Evolutionary conservation across 2,797 vertebrate species (phyloP), one percentile per base, ranked within the genome.

Genomic region (Mormyrops boulengeri): DNA sequence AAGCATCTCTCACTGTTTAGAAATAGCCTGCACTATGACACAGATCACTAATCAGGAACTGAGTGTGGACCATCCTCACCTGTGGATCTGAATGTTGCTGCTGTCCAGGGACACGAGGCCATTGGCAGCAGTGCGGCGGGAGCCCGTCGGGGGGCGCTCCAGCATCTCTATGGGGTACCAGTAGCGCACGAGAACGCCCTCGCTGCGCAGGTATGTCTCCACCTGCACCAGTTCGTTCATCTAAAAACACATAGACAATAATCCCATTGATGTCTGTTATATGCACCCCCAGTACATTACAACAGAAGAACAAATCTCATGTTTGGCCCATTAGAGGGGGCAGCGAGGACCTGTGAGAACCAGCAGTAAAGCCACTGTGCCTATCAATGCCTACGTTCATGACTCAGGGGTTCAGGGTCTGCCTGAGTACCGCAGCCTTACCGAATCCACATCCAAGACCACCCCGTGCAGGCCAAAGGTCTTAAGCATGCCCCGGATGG

Each of bases 131-230:
- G 98, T 99, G 89, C 99, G 97, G 89, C 99, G 96, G 88, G 98
- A 98, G 9, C 98, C 98, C 3, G 97, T 97, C 0, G 98, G 98
- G 0, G 99, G 98, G 26, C 98, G 96, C 92, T 99, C 98, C 80
- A 99, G 92, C 97, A 99, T 99, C 93, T 99, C 98, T 50, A 99
- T 99, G 8, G 99, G 99, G 69, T 99, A 99, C 99, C 99, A 99
- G 94, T 99, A 99, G 62, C 98, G 95, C 8, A 99, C 98, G 90
- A 99, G 94, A n/a, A 99, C 98, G 0, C 99, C 99, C 93, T 99
- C 98, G 85, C 98, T 99, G 44, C 98, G 95, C 69, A 99, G 95
- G 86, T 99, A 99, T 0, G 98, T 99, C 95, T 99, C 99, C 17
- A 99, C 98, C 93, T 99, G 98, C 0, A 99, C 98, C 91, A 99